Conservation (phyloP, 92 coral and sea anemone species). For the Isaurus tuberculatus region DNA sequence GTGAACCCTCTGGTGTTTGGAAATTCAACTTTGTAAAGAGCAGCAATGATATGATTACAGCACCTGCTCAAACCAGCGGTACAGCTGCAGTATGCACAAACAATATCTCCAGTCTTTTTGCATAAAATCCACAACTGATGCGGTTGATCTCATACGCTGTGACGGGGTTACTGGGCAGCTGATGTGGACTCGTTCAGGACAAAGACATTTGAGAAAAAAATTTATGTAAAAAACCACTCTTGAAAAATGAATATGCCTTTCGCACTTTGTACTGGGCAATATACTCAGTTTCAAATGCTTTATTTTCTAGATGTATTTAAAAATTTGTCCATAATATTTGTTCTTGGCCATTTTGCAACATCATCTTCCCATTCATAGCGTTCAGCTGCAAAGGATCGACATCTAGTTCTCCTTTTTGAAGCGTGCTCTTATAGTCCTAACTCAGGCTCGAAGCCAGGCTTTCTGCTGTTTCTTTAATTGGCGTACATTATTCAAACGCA, state of each 20-base stretch:
- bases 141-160: too few relatives aligned
- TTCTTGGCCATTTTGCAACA: slow-evolving; percentile 21
- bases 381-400: background rate
- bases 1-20: slow-evolving; percentile 10
- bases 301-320: background rate
- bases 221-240: slow-evolving; percentile 31
- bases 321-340: background rate
- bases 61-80: too few relatives aligned
- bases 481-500: slow-evolving; percentile 48
- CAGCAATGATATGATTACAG: too few relatives aligned
- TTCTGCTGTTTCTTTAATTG: slow-evolving; percentile 43
- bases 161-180: too few relatives aligned
- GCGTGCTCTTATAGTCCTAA: background rate
- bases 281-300: slow-evolving; percentile 27
- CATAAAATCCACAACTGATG: too few relatives aligned
- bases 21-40: slow-evolving; percentile 51
- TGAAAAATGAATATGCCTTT: slow-evolving; percentile 7
- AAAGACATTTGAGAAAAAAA: too few relatives aligned
- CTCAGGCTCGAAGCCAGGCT: slow-evolving; percentile 22
- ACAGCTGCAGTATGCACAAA: too few relatives aligned
- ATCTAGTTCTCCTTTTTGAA: background rate
- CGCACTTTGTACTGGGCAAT: slow-evolving; percentile 20
- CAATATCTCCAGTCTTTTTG: too few relatives aligned
- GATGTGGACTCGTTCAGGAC: too few relatives aligned
- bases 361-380: slow-evolving; percentile 9